Conservation (phyloP, 2,888 invertebrate genomes). For the Mesorhabditis spiculigera region DNA sequence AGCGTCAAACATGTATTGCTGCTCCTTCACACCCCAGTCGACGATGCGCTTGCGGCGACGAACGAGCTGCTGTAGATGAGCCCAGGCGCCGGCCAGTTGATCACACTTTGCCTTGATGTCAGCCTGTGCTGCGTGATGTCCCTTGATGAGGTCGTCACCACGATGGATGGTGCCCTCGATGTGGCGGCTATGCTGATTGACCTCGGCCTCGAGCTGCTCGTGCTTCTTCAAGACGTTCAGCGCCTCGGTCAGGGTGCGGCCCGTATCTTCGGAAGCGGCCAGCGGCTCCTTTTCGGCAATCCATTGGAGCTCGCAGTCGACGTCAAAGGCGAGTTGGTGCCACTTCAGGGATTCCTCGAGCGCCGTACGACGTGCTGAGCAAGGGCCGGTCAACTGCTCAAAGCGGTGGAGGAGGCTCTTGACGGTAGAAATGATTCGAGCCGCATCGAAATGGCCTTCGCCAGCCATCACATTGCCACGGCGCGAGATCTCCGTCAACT, state of each 20-base stretch:
- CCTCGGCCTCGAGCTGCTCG: conserved; percentile 80
- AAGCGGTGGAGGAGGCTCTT: conserved; percentile 62
- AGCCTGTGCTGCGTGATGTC: conserved; percentile 76
- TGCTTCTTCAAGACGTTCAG: conserved; percentile 89
- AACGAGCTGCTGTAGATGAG: conserved; percentile 54
- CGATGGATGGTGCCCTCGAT: conserved; percentile 78
- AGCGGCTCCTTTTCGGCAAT: conserved; percentile 80
- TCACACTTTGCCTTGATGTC: conserved; percentile 76
- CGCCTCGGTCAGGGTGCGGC: conserved; percentile 84
- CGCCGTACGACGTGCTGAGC: conserved; percentile 71
- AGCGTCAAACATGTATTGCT: conserved; percentile 67
- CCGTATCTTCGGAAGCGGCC: conserved; percentile 72
- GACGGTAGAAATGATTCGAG: conserved; percentile 67
- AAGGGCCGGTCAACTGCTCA: conserved; percentile 72
- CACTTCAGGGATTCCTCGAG: conserved; percentile 83
- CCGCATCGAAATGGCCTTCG: conserved; percentile 89
- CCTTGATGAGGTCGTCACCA: conserved; percentile 74
- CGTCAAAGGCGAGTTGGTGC: conserved; percentile 88
- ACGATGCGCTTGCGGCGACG: conserved; percentile 36
- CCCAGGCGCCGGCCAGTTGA: conserved; percentile 60
- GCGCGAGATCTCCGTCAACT: conserved; percentile 59
- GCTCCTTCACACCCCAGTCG: conserved; percentile 81
- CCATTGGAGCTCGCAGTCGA: conserved; percentile 90
- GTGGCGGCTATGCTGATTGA: conserved; percentile 78
- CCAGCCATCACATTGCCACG: conserved; percentile 79